These are phyloP conservation scores for Axinella damicornis DNA, from an alignment of 37 sponge, comb jelly and placozoan genomes.

Conservation along the genomic window DNA sequence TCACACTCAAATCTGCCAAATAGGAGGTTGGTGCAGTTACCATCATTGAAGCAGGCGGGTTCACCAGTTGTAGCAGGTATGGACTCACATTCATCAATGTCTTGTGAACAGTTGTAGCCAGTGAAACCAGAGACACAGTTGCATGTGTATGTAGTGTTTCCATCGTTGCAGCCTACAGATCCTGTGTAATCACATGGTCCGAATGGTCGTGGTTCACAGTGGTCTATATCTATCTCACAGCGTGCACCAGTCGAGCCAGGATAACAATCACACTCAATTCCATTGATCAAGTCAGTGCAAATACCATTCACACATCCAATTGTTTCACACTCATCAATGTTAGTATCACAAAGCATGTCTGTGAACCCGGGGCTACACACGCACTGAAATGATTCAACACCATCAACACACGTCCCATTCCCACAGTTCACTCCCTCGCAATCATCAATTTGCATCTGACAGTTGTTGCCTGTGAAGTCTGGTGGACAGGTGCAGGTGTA, in stretches of 20 bases:
- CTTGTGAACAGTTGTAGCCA: constrained; percentile 12
- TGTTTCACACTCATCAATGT: constrained; percentile 63
- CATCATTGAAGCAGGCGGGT: constrained; percentile 27
- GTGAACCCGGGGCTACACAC: constrained; percentile 67
- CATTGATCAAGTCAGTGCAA: not conserved
- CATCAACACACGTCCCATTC: constrained; percentile 43
- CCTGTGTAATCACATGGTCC: constrained; percentile 21
- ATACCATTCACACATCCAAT: constrained; percentile 29
- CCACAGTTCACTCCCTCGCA: constrained; percentile 27
- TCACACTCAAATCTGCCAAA: constrained; percentile 9
- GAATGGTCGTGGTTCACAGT: not conserved
- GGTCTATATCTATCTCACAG: constrained; percentile 14
- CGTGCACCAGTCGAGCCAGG: constrained; percentile 8
- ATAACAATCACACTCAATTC: constrained; percentile 7
- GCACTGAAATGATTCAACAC: constrained; percentile 28
- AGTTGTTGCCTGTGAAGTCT: constrained; percentile 29
- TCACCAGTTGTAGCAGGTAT: constrained; percentile 1
- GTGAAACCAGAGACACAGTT: constrained; percentile 23
- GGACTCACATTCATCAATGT: constrained; percentile 39
- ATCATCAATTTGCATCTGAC: constrained; percentile 6
- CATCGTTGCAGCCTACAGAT: constrained; percentile 7
- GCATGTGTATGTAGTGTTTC: constrained; percentile 34
- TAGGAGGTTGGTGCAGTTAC: not conserved
- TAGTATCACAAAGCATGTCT: constrained; percentile 54
- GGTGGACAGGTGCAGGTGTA: constrained; percentile 38